Conservation (phyloP, 2,113 vertebrate species). For the Zonotrichia leucophrys region DNA sequence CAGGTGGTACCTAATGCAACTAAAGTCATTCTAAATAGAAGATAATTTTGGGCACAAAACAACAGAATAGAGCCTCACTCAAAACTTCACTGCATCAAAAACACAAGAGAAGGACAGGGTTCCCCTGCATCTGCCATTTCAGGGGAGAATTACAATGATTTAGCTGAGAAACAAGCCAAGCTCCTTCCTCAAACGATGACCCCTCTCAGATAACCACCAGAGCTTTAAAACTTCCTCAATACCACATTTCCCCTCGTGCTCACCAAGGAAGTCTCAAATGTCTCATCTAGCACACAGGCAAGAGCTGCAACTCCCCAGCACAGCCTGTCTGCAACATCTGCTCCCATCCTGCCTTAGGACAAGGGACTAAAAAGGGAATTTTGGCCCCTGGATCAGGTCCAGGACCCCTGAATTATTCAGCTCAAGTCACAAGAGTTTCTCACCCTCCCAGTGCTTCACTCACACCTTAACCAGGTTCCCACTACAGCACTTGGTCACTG, state of each 20-base stretch:
- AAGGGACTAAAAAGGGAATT: accelerated
- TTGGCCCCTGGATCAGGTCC: neutral
- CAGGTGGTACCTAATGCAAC: neutral
- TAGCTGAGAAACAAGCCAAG: neutral
- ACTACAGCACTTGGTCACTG: accelerated
- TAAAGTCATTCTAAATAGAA: neutral
- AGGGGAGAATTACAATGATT: neutral
- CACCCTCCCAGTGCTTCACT: neutral
- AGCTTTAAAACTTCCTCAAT: neutral
- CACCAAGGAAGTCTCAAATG: neutral
- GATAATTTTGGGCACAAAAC: neutral
- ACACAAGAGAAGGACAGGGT: neutral
- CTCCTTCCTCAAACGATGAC: neutral
- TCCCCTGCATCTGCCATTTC: neutral
- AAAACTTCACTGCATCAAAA: neutral
- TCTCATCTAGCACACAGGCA: neutral
- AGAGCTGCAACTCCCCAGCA: neutral
- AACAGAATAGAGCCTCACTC: neutral
- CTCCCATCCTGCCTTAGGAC: neutral
- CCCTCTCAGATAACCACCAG: neutral
- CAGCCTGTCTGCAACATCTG: accelerated
- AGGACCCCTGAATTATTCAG: neutral
- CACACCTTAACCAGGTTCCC: neutral
- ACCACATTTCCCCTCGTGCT: accelerated
- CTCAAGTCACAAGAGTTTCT: neutral